Percentiles rank a stretch among this genome's conserved stretches.
Conservation (phyloP, 2,797 vertebrate genomes). For the Molothrus ater region DNA sequence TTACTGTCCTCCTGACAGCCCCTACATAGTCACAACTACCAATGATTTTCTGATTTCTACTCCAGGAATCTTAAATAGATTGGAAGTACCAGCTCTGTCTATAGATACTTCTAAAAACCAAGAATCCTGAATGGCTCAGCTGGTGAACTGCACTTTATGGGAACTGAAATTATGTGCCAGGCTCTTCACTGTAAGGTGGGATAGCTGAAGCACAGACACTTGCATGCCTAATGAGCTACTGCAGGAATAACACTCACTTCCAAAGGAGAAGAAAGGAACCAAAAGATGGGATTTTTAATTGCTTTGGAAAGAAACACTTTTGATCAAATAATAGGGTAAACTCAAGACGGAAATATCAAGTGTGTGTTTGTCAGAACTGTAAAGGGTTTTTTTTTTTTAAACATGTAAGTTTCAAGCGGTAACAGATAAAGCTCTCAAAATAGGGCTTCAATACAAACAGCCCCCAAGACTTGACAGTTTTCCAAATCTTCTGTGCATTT, state of each 20-base stretch:
- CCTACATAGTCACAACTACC: conserved; percentile 12
- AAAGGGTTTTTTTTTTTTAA: not conserved
- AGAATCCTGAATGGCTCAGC: conserved; percentile 45
- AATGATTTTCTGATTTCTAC: conserved; percentile 17
- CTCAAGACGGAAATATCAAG: not conserved
- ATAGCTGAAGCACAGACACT: conserved; percentile 11
- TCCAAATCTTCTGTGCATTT: conserved; percentile 15
- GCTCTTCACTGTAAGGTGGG: conserved; percentile 12
- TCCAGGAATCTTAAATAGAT: conserved; percentile 56
- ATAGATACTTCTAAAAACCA: conserved; percentile 35
- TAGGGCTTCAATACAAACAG: not conserved
- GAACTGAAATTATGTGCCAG: conserved; percentile 30
- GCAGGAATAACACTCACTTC: not conserved
- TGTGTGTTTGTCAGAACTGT: not conserved
- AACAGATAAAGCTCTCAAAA: not conserved
- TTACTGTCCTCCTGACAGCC: conserved; percentile 4
- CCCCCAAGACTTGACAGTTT: not conserved
- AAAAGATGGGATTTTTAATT: not conserved
- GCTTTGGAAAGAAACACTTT: not conserved
- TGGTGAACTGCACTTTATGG: conserved; percentile 24
- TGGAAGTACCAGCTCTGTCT: conserved; percentile 3
- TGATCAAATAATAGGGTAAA: not conserved
- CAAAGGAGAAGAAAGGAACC: not conserved
- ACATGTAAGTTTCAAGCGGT: not conserved
- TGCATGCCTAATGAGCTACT: not conserved